These are phyloP conservation scores for Solenopsis invicta DNA, from an alignment of 1,140 invertebrate species.

Conservation along the genomic window DNA sequence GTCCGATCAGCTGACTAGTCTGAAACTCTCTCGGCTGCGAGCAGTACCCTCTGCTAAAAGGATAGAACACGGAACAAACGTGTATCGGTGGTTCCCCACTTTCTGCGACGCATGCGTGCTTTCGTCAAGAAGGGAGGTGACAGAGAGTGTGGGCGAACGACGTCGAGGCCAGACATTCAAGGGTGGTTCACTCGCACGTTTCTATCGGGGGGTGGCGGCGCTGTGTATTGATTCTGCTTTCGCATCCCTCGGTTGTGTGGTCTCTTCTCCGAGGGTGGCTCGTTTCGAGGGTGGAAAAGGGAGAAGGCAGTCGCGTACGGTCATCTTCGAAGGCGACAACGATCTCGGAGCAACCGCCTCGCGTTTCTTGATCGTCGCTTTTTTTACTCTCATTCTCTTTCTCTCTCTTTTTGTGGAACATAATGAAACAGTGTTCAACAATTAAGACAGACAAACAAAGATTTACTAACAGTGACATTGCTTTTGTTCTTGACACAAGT, in stretches of 20 bases:
- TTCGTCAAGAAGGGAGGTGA: not conserved
- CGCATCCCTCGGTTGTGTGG: slow-evolving; percentile 75
- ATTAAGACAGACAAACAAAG: not conserved
- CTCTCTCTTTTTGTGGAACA: not conserved
- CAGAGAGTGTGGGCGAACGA: not conserved
- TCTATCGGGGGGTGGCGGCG: slow-evolving; percentile 77
- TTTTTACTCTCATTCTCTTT: not conserved
- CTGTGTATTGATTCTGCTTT: slow-evolving; percentile 84
- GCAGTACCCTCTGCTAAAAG: slow-evolving; percentile 13
- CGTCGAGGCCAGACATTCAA: slow-evolving; percentile 54
- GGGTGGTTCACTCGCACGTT: slow-evolving; percentile 79
- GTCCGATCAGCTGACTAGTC: slow-evolving; percentile 68
- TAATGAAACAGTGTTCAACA: slow-evolving; percentile 18
- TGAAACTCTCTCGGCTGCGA: slow-evolving; percentile 23
- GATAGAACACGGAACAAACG: slow-evolving; percentile 6
- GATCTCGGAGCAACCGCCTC: slow-evolving; percentile 68
- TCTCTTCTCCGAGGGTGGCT: slow-evolving; percentile 54
- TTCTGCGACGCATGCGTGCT: slow-evolving; percentile 42
- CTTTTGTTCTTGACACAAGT: not conserved
- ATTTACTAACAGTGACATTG: slow-evolving; percentile 13
- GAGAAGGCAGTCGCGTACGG: slow-evolving; percentile 76
- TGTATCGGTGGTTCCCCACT: slow-evolving; percentile 35
- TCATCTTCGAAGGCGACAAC: slow-evolving; percentile 81
- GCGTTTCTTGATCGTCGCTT: not conserved
- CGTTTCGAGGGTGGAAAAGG: slow-evolving; percentile 55